Base-by-base conservation (phyloP, 2,888 invertebrate genomes). In the Ormyrus pomaceus region DNA sequence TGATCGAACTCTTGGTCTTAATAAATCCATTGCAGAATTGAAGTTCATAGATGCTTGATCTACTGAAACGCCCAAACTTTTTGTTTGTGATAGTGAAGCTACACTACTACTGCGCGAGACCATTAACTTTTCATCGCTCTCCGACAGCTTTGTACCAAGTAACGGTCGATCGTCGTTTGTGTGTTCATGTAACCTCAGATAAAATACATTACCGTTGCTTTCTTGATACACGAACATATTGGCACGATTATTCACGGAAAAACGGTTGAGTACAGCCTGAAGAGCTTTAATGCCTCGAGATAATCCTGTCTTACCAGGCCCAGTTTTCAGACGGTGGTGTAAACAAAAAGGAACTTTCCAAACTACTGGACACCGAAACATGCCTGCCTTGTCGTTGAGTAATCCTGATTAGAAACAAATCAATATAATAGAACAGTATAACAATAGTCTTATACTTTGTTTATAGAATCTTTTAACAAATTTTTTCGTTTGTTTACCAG, bases 211-310 rank as follows among this genome's bases (percentile, higher is more conserved):
- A 13, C 92, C 92, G 79, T 92, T 91, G 59, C 91, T 92, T 84
- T 95, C 95, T 86, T 93, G 93, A 86, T 95, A 95, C 11, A 95
- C 95, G 90, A 95, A 95, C 95, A 95, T 95, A 88, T 95, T 95
- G 83, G 92, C 93, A 59, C 95, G 91, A 86, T 96, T 95, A 83
- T 92, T 93, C 0, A 95, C 95, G 2, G 94, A 94, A 86, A 95
- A 94, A 77, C 94, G 93, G 85, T 93, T 94, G 50, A 96, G 91
- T 8, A 95, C 94, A 19, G 93, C 92, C 83, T 94, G 92, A 68
- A 95, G 89, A 4, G 94, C 94, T 87, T 93, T 92, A 62, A 93
- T 93, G n/a, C 94, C 94, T 61, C 93, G 90, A 0, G 93, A 93
- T n/a, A 93, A 89, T 0, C 93, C 93, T 0, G 93, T 92, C 85